phyloP scores from a whole-genome alignment of 1,140 invertebrate genomes.

The Solen grandis region DNA sequence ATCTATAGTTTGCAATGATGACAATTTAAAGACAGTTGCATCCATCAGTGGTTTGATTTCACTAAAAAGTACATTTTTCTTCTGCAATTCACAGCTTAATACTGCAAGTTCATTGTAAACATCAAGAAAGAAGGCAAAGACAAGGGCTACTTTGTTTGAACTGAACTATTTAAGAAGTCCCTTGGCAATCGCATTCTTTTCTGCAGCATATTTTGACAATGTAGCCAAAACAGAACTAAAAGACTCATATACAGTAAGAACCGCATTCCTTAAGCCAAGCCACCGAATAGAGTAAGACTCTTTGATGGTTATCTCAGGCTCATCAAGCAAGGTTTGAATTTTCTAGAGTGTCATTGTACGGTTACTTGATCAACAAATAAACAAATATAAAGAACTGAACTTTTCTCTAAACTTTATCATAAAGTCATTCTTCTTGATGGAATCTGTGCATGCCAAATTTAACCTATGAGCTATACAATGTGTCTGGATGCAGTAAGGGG shows the following conservation, averaged over 20 bases:
- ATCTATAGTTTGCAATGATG: neutral
- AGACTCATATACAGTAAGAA: conserved; percentile 5
- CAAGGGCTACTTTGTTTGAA: conserved; percentile 11
- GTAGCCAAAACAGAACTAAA: conserved; percentile 13
- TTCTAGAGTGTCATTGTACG: neutral
- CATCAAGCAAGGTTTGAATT: conserved; percentile 22
- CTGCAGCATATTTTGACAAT: conserved; percentile 25
- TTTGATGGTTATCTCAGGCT: conserved; percentile 6
- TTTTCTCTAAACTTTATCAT: conserved; percentile 28
- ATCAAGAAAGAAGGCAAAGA: conserved; percentile 6
- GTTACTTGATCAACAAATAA: conserved; percentile 14
- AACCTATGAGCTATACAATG: conserved; percentile 20
- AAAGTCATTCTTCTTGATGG: conserved; percentile 26
- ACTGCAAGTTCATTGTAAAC: neutral
- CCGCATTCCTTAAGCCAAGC: conserved; percentile 19
- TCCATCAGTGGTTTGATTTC: conserved; percentile 1
- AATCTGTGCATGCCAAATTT: conserved; percentile 2
- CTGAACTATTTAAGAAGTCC: conserved; percentile 23
- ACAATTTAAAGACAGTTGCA: neutral
- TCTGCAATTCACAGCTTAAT: conserved; percentile 3
- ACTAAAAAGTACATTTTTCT: conserved; percentile 20
- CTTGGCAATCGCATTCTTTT: conserved; percentile 13
- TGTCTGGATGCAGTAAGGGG: conserved; percentile 12
- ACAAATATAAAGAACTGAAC: conserved; percentile 18
- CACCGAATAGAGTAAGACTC: conserved; percentile 8